Conservation (phyloP, 2,888 invertebrate genomes). For the Aplocera efformata region DNA sequence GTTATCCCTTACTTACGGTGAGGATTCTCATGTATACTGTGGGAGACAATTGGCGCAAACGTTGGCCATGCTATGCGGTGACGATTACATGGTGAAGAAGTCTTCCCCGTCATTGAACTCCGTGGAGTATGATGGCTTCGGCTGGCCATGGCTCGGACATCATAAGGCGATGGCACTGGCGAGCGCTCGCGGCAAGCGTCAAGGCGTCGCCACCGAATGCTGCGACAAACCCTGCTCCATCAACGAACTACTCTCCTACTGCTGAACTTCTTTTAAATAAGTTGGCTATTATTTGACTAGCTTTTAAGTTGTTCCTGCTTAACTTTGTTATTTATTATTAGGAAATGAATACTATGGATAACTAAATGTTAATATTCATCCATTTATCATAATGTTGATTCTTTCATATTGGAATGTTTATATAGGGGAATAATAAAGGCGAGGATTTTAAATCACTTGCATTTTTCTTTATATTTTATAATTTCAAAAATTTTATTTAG, state of each 20-base stretch:
- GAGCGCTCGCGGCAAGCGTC: slow-evolving; percentile 14
- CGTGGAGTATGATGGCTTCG: slow-evolving; percentile 9
- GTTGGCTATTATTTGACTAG: neutral
- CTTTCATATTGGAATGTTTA: neutral
- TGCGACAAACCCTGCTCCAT: slow-evolving; percentile 21
- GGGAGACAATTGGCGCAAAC: slow-evolving; percentile 16
- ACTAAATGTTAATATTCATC: too few species aligned
- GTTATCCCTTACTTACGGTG: slow-evolving; percentile 4
- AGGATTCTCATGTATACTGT: slow-evolving; percentile 14
- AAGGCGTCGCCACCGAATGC: slow-evolving; percentile 21
- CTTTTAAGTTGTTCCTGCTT: neutral
- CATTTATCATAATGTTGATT: neutral
- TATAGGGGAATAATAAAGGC: too few species aligned
- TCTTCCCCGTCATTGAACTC: slow-evolving; percentile 13
- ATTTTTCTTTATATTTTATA: too few species aligned
- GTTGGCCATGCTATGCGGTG: slow-evolving; percentile 13
- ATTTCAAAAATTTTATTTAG: too few species aligned
- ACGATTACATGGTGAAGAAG: slow-evolving; percentile 12
- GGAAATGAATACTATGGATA: too few species aligned
- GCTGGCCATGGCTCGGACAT: slow-evolving; percentile 14
- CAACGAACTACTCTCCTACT: slow-evolving; percentile 18
- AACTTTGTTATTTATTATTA: too few species aligned
- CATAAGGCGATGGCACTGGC: slow-evolving; percentile 13
- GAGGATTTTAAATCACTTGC: too few species aligned
- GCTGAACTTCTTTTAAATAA: slow-evolving; percentile 3